Evolutionary conservation across 2,797 vertebrate genomes (phyloP).

Genomic region (Tenualosa ilisha): DNA sequence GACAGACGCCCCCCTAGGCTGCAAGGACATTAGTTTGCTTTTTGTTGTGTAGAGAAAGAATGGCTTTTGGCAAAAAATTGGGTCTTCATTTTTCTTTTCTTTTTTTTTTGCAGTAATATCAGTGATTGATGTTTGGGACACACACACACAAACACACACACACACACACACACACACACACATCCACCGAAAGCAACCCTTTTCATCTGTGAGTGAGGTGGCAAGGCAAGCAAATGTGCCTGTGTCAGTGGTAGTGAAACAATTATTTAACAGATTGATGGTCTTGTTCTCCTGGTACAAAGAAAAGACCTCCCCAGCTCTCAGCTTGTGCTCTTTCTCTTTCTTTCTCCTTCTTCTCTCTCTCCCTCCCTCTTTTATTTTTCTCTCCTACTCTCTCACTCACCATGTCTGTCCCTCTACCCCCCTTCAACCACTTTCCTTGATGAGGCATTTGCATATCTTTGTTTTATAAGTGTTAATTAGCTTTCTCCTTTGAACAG

Average conservation of each 20-base stretch:
- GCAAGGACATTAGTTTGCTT: neutral
- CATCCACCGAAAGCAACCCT: constrained; percentile 37
- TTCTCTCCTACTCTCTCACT: neutral
- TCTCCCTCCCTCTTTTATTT: neutral
- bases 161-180: constrained; percentile 28
- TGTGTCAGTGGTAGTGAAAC: constrained; percentile 31
- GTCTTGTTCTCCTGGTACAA: constrained; percentile 43
- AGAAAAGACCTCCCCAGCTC: constrained; percentile 29
- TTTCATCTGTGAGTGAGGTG: constrained; percentile 12
- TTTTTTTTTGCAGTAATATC: neutral
- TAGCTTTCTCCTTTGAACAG: constrained; percentile 52
- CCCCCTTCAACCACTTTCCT: constrained; percentile 27
- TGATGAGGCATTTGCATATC: constrained; percentile 48
- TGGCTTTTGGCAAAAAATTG: neutral
- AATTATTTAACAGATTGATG: constrained; percentile 54
- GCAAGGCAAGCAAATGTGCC: constrained; percentile 46
- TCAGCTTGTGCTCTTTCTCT: constrained; percentile 25
- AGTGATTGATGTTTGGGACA: neutral
- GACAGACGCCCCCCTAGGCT: neutral
- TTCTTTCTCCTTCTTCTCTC: neutral
- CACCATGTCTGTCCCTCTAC: constrained; percentile 21
- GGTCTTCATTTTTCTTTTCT: neutral
- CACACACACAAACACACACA: constrained; percentile 18
- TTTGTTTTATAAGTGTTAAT: constrained; percentile 50
- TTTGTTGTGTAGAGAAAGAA: neutral